Evolutionary conservation across 1,140 invertebrate species (phyloP).

Genomic region (Lepidurus couesii): DNA sequence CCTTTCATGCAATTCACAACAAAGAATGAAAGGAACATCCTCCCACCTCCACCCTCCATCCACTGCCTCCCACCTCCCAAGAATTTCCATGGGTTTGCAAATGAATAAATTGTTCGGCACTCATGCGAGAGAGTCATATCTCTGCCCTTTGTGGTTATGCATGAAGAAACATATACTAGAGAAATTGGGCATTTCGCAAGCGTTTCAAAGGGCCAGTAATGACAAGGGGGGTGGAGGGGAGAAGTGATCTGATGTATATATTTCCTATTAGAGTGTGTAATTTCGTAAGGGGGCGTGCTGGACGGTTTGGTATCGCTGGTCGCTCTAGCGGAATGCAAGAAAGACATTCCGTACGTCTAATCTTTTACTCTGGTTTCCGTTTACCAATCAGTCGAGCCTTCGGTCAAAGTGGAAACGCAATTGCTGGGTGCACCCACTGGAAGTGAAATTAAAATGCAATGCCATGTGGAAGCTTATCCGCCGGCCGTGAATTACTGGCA

Average conservation of each 20-base stretch:
- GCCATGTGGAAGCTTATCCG: conserved; percentile 72
- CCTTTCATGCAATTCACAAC: background rate
- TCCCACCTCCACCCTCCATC: background rate
- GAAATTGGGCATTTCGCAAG: background rate
- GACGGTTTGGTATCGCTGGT: no score
- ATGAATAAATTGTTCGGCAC: background rate
- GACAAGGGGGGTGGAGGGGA: background rate
- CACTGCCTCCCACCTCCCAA: background rate
- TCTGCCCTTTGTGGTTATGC: background rate
- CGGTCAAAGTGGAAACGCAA: conserved; percentile 74
- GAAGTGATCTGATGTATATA: no score
- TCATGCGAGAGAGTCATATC: background rate
- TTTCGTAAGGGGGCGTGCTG: no score
- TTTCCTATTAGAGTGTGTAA: no score
- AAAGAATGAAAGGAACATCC: background rate
- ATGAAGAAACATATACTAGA: background rate
- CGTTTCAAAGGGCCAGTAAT: background rate
- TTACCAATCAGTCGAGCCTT: conserved; percentile 61
- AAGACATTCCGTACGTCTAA: no score
- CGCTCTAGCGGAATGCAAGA: no score
- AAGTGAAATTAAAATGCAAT: conserved; percentile 71
- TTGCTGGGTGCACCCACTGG: conserved; percentile 70
- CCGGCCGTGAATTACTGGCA: conserved; percentile 79
- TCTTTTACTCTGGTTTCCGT: background rate
- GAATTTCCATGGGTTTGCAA: background rate